Percentiles rank a stretch among this genome's conserved stretches.
Evolutionary conservation across 2,113 vertebrate genomes (phyloP).

Genomic region (Kryptolebias marmoratus): DNA sequence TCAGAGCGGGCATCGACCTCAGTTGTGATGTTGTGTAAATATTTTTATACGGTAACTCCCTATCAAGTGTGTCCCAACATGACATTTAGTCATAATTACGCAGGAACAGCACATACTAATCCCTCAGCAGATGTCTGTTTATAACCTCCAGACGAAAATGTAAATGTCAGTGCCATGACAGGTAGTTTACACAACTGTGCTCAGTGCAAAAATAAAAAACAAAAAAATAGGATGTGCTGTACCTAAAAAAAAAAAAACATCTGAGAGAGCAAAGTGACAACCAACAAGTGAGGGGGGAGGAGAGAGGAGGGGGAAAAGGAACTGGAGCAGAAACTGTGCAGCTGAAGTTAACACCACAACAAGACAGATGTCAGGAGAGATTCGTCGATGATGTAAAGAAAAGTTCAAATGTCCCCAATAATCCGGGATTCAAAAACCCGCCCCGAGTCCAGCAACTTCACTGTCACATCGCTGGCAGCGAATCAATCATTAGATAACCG

Average conservation of each 20-base stretch:
- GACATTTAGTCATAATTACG: not conserved
- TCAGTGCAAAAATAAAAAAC: too few species aligned
- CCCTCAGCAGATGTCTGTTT: not conserved
- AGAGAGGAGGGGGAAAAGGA: too few species aligned
- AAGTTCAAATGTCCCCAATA: not conserved
- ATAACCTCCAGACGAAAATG: not conserved
- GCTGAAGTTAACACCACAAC: not conserved
- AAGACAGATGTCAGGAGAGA: not conserved
- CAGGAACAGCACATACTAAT: not conserved
- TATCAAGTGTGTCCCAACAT: not conserved
- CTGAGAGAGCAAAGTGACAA: not conserved
- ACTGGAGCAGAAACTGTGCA: not conserved
- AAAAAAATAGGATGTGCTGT: not conserved
- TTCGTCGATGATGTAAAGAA: not conserved
- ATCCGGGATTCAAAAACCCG: not conserved
- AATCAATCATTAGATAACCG: slow-evolving; percentile 1
- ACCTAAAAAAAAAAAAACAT: not conserved
- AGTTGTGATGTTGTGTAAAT: slow-evolving; percentile 3
- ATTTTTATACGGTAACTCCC: slow-evolving; percentile 17
- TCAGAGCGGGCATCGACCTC: not conserved
- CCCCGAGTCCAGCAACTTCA: not conserved
- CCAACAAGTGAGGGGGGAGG: not conserved
- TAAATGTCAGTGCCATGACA: not conserved
- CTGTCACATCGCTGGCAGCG: not conserved
- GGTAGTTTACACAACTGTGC: too few species aligned